Evolutionary conservation across 2,113 vertebrate species (phyloP).

Genomic region (Poicephalus gulielmi): DNA sequence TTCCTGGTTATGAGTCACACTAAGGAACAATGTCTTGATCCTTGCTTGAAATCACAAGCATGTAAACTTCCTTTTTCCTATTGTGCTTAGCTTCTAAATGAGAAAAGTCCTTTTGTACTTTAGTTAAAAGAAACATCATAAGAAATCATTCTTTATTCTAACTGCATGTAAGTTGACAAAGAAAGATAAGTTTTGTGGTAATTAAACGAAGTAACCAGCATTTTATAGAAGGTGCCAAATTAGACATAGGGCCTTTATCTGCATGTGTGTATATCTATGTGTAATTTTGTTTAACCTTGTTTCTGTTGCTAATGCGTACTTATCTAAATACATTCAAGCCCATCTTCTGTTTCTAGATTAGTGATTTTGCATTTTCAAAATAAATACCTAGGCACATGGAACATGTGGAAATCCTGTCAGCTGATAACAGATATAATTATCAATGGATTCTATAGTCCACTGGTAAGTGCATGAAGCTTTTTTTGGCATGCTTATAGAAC

Average conservation of each 20-base stretch:
- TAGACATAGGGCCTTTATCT: not conserved
- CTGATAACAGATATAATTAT: not conserved
- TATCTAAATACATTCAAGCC: not conserved
- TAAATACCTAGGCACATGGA: not conserved
- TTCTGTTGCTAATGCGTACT: not conserved
- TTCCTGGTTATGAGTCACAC: conserved; percentile 63
- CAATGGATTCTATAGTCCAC: not conserved
- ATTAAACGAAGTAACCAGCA: not conserved
- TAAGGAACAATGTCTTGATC: conserved; percentile 49
- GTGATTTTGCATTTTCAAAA: not conserved
- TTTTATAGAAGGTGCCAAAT: not conserved
- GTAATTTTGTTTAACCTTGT: not conserved
- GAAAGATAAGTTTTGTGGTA: not conserved
- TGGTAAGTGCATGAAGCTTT: not conserved
- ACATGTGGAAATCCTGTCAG: not conserved
- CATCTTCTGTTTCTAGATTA: not conserved
- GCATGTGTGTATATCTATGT: no score
- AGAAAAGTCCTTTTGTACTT: conserved; percentile 27
- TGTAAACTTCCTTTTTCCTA: conserved; percentile 69
- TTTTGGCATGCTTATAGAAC: not conserved
- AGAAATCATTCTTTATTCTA: not conserved
- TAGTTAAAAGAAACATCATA: not conserved
- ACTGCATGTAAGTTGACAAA: not conserved
- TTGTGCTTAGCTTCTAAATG: conserved; percentile 24
- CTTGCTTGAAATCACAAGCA: not conserved